Evolutionary conservation across 1,140 invertebrate genomes (phyloP).

Genomic region (Diachasma alloeum): DNA sequence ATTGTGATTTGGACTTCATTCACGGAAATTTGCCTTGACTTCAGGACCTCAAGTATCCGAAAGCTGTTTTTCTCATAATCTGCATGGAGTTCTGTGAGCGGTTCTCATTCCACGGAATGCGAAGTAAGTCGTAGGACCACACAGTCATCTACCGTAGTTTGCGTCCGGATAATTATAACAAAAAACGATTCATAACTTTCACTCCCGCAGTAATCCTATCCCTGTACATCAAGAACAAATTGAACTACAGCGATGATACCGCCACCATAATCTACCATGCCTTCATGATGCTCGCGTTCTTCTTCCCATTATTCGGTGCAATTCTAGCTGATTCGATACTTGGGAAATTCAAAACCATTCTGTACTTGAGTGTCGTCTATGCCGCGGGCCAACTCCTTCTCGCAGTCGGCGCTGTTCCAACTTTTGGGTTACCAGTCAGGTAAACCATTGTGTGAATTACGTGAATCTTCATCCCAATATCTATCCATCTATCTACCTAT

Average conservation of each 20-base stretch:
- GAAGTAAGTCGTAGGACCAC: too few species aligned
- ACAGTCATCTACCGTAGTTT: too few species aligned
- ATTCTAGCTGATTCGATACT: constrained; percentile 87
- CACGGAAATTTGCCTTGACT: too few species aligned
- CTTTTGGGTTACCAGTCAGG: constrained; percentile 70
- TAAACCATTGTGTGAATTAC: constrained; percentile 60
- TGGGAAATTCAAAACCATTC: constrained; percentile 88
- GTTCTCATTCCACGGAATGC: too few species aligned
- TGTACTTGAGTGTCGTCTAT: constrained; percentile 90
- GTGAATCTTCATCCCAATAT: too few species aligned
- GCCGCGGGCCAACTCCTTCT: constrained; percentile 84
- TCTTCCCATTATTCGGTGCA: constrained; percentile 87
- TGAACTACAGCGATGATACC: constrained; percentile 60
- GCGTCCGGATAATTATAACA: too few species aligned
- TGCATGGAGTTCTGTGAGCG: too few species aligned
- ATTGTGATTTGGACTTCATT: too few species aligned
- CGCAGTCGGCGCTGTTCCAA: constrained; percentile 73
- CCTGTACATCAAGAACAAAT: background rate
- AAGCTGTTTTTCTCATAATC: too few species aligned
- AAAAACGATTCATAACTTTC: too few species aligned
- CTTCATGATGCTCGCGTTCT: constrained; percentile 86
- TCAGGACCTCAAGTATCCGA: too few species aligned
- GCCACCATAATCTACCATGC: constrained; percentile 85
- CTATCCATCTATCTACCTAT: background rate
- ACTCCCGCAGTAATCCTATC: too few species aligned